phyloP scores from a whole-genome alignment of 2,888 invertebrate genomes.

The Lasioglossum villosulum region DNA sequence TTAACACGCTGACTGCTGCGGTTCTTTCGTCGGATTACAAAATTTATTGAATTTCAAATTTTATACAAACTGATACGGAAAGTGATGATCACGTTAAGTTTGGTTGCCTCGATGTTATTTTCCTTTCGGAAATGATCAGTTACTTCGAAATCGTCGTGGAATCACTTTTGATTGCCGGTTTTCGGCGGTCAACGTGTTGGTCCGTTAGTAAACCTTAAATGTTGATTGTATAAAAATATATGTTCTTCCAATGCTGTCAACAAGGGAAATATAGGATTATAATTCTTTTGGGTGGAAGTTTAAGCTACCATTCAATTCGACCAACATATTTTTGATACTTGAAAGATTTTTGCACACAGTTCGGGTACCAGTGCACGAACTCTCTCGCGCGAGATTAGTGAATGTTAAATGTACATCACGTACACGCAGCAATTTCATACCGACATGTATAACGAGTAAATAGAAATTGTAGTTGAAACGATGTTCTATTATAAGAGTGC shows the following conservation, averaged over 20 bases:
- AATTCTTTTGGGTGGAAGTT: constrained; percentile 21
- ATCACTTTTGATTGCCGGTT: not conserved
- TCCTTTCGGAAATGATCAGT: not conserved
- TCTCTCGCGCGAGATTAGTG: not conserved
- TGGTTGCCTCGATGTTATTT: not conserved
- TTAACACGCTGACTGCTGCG: constrained; percentile 10
- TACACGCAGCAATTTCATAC: constrained; percentile 28
- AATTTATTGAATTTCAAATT: not conserved
- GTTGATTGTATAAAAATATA: constrained; percentile 21
- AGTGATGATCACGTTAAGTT: not conserved
- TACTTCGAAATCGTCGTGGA: not conserved
- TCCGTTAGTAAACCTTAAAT: constrained; percentile 27
- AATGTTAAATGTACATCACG: constrained; percentile 17
- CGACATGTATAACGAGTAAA: constrained; percentile 34
- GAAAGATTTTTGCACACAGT: constrained; percentile 17
- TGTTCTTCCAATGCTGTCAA: constrained; percentile 34
- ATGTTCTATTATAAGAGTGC: constrained; percentile 57
- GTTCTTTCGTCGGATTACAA: not conserved
- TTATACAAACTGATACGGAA: not conserved
- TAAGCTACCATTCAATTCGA: constrained; percentile 14
- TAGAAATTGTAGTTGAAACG: constrained; percentile 31
- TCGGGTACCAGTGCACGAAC: not conserved
- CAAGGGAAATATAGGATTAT: not conserved
- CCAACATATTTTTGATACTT: constrained; percentile 46
- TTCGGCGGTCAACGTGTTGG: not conserved